Evolutionary conservation across 2,113 vertebrate genomes (phyloP).

Genomic region (Picathartes gymnocephalus): DNA sequence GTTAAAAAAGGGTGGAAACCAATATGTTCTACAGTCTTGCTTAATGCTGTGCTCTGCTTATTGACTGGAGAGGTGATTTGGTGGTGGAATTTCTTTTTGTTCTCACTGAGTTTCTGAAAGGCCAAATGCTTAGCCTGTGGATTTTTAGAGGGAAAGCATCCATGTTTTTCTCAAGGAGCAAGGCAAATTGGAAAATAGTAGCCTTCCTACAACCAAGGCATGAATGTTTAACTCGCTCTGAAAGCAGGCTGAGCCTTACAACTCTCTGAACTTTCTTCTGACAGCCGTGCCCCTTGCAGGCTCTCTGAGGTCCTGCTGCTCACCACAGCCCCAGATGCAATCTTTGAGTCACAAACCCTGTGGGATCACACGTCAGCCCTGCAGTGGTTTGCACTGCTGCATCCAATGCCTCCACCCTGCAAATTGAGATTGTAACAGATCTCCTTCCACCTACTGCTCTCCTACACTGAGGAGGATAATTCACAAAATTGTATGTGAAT

Average conservation of each 20-base stretch:
- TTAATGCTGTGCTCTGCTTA: neutral
- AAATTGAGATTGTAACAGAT: neutral
- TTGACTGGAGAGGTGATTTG: neutral
- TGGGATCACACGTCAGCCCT: neutral
- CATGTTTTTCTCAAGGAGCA: neutral
- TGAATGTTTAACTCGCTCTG: neutral
- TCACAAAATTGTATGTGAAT: neutral
- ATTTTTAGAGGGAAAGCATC: neutral
- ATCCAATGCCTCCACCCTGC: neutral
- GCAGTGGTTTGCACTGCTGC: neutral
- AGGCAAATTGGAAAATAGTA: neutral
- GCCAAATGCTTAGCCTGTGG: neutral
- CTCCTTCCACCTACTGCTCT: neutral
- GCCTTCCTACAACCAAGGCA: neutral
- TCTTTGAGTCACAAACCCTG: neutral
- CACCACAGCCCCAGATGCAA: neutral
- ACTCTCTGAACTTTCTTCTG: neutral
- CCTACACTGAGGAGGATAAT: neutral
- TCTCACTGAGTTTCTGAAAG: neutral
- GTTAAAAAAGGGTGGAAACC: neutral
- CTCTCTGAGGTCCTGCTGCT: neutral
- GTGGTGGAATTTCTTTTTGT: neutral
- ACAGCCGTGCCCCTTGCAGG: fast-evolving
- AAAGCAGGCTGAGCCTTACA: neutral
- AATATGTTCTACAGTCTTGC: neutral